phyloP scores from a whole-genome alignment of 1,140 invertebrate species.

The Hirudo medicinalis region DNA sequence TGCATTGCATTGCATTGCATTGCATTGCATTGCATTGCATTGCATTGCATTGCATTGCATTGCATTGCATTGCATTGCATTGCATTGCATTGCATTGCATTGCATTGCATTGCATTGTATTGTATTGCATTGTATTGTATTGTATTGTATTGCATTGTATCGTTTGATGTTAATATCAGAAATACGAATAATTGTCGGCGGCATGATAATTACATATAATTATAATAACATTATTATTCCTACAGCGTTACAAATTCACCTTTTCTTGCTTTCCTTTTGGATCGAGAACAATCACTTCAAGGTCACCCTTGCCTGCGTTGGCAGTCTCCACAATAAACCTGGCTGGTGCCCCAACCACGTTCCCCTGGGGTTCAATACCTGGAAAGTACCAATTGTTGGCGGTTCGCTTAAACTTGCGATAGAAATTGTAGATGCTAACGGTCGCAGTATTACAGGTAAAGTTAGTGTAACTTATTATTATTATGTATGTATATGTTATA shows the following conservation, averaged over 20 bases:
- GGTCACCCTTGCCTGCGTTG: constrained; percentile 43
- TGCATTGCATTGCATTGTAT: too few species aligned
- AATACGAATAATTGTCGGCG: not conserved
- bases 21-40: too few species aligned
- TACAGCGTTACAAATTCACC: constrained; percentile 10
- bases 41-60: too few species aligned
- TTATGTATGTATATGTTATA: too few species aligned
- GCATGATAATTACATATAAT: too few species aligned
- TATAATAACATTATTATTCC: too few species aligned
- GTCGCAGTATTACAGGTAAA: not conserved
- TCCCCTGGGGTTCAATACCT: constrained; percentile 14
- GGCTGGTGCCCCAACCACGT: constrained; percentile 55
- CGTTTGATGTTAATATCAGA: too few species aligned
- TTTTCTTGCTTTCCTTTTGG: constrained; percentile 13
- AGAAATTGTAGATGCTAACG: not conserved
- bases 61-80: too few species aligned
- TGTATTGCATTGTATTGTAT: too few species aligned
- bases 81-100: too few species aligned
- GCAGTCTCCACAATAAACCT: constrained; percentile 91
- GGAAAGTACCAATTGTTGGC: not conserved
- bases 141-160: too few species aligned
- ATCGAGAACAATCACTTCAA: constrained; percentile 14
- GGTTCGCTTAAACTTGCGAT: not conserved
- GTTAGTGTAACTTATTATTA: not conserved
- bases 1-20: too few species aligned